A percentile compares a stretch with the other conserved stretches of the same genome.
These are phyloP conservation scores for Raillietiella orientalis DNA, from an alignment of 2,888 invertebrate genomes.

Conservation along the genomic window DNA sequence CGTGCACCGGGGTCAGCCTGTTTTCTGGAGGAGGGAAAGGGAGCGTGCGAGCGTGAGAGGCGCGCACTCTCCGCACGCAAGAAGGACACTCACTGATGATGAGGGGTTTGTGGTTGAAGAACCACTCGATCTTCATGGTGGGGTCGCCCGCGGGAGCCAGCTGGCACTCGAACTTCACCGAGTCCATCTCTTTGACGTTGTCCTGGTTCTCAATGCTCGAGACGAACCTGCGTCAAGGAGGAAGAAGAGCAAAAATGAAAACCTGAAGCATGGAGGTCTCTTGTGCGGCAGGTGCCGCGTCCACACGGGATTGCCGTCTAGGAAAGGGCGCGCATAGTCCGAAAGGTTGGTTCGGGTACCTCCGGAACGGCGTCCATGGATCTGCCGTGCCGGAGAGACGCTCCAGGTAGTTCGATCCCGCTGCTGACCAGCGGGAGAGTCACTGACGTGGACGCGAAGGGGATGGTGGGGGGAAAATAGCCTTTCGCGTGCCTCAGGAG, in stretches of 20 bases:
- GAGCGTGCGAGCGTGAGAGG: neutral
- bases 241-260: neutral
- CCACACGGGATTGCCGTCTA: no score
- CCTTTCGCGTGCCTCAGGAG: no score
- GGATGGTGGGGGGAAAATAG: no score
- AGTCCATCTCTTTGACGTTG: constrained; percentile 52
- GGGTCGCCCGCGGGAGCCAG: constrained; percentile 74
- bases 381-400: no score
- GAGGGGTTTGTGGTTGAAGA: constrained; percentile 70
- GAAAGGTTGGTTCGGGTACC: no score
- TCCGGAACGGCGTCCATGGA: no score
- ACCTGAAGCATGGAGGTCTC: no score
- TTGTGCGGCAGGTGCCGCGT: no score
- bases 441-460: no score
- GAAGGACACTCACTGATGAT: constrained; percentile 34
- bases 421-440: no score
- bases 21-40: constrained; percentile 29
- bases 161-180: constrained; percentile 66
- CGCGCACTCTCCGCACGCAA: neutral
- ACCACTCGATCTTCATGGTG: constrained; percentile 88
- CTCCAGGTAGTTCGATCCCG: no score
- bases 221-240: constrained; percentile 23
- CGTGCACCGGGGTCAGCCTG: constrained; percentile 74
- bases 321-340: no score
- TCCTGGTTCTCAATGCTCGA: constrained; percentile 58